Evolutionary conservation across 2,113 vertebrate genomes (phyloP).

Genomic region (Sus scrofa): DNA sequence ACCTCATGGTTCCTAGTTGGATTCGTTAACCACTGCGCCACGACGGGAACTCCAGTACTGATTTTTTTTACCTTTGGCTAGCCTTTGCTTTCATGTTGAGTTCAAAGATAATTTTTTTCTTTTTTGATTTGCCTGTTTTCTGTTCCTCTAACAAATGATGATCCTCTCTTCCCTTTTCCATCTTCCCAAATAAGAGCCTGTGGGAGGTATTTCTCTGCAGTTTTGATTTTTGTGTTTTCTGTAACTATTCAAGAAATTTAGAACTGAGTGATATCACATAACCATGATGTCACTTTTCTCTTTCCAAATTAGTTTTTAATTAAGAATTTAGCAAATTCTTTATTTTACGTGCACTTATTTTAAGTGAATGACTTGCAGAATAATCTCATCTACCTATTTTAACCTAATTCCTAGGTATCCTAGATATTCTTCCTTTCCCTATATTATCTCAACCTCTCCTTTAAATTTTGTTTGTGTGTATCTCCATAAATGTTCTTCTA

Average conservation of each 20-base stretch:
- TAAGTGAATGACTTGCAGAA: background rate
- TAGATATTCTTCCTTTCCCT: background rate
- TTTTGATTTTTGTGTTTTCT: conserved; percentile 36
- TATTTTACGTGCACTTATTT: background rate
- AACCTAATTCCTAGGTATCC: background rate
- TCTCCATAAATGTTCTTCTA: background rate
- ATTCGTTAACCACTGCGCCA: too few species aligned
- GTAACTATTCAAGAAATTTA: background rate
- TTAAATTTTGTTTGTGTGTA: background rate
- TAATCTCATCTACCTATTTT: background rate
- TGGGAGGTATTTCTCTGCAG: background rate
- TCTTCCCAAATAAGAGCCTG: background rate
- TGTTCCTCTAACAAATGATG: background rate
- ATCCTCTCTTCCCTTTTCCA: background rate
- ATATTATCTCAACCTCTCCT: background rate
- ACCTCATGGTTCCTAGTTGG: too few species aligned
- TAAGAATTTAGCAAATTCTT: conserved; percentile 6
- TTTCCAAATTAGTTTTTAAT: conserved; percentile 38
- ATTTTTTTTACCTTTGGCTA: background rate
- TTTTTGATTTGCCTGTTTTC: background rate
- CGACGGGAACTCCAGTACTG: too few species aligned
- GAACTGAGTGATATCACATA: background rate
- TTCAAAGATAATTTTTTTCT: background rate
- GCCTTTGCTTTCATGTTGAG: conserved; percentile 26
- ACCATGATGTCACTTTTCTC: background rate